phyloP scores from a whole-genome alignment of 37 sponge, comb jelly and placozoan genomes.

The Beroe forskalii region DNA sequence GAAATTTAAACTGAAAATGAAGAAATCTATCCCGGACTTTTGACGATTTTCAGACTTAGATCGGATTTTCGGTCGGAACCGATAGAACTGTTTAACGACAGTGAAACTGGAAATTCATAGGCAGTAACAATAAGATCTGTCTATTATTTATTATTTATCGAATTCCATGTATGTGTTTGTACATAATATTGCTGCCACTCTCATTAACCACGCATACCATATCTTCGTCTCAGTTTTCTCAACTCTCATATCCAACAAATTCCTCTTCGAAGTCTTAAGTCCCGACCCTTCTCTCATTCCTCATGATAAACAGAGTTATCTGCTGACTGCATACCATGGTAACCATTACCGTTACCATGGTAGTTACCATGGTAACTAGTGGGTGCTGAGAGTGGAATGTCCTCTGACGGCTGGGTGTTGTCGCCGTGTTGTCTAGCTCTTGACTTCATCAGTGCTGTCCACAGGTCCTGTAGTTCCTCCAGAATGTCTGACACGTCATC shows the following conservation, averaged over 20 bases:
- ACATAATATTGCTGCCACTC: background rate
- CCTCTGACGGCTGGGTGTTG: background rate
- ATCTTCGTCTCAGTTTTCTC: background rate
- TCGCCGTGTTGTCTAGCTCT: background rate
- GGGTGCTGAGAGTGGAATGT: background rate
- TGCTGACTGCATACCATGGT: too few species aligned
- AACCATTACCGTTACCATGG: background rate
- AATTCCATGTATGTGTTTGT: background rate
- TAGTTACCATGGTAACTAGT: background rate
- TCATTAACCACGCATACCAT: background rate
- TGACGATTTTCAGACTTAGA: too few species aligned
- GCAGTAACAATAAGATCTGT: too few species aligned
- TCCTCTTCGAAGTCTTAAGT: too few species aligned
- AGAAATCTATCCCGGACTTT: too few species aligned
- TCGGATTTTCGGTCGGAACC: too few species aligned
- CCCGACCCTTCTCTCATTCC: too few species aligned
- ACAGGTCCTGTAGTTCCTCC: conserved; percentile 31
- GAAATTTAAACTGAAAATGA: too few species aligned
- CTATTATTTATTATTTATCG: too few species aligned
- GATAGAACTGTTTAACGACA: too few species aligned
- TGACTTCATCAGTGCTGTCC: conserved; percentile 8
- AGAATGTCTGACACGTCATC: conserved; percentile 29
- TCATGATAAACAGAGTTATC: background rate
- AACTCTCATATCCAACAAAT: too few species aligned
- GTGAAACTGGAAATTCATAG: too few species aligned